These are phyloP conservation scores for Himalopsyche kuldschensis DNA, from an alignment of 2,888 invertebrate genomes.

Conservation along the genomic window DNA sequence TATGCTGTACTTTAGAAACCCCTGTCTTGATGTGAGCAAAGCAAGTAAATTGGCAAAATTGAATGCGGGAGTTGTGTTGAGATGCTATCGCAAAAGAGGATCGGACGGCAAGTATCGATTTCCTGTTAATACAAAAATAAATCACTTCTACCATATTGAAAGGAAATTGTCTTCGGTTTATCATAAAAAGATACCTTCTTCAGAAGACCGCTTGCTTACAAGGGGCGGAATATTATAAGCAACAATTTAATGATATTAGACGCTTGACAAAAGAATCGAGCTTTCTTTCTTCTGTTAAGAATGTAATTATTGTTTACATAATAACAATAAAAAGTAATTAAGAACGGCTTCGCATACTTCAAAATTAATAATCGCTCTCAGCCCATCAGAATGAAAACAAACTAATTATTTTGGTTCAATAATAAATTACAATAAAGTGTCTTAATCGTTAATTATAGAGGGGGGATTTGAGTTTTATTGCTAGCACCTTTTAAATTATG, in stretches of 20 bases:
- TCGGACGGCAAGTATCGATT: conserved; percentile 34
- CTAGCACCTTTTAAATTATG: too few relatives aligned
- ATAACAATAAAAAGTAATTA: too few relatives aligned
- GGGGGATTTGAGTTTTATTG: too few relatives aligned
- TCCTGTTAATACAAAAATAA: conserved; percentile 38
- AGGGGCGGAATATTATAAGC: not conserved
- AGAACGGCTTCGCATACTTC: too few relatives aligned
- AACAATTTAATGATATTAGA: not conserved
- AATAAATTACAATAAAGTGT: too few relatives aligned
- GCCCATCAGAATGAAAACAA: too few relatives aligned
- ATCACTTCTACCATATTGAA: conserved; percentile 22
- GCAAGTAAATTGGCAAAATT: conserved; percentile 27
- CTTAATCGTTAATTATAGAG: too few relatives aligned
- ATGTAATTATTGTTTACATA: too few relatives aligned
- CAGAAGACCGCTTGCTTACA: not conserved
- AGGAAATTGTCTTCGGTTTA: conserved; percentile 32
- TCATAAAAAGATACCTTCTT: not conserved
- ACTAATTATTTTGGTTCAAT: too few relatives aligned
- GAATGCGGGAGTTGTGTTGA: conserved; percentile 21
- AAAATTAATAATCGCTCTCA: too few relatives aligned
- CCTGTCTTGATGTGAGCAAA: conserved; percentile 10
- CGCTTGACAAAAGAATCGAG: not conserved
- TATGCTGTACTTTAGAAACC: not conserved
- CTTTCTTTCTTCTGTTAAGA: not conserved
- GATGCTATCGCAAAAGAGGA: conserved; percentile 25